A percentile compares a stretch with the other conserved stretches of the same genome.
These are phyloP conservation scores for Alethe diademata DNA, from an alignment of 2,113 vertebrate species.

Conservation along the genomic window DNA sequence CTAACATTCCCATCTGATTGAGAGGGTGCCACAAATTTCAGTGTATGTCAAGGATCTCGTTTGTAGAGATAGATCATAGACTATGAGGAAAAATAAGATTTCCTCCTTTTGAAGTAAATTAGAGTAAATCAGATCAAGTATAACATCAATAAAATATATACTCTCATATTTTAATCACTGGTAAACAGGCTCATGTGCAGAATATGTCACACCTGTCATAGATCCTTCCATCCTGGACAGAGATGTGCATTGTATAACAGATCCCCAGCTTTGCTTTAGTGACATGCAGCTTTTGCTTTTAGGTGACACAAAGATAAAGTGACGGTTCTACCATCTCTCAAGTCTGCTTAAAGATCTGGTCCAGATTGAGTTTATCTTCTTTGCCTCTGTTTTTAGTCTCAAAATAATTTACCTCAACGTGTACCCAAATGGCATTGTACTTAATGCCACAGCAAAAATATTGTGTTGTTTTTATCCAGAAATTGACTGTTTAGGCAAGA, in stretches of 20 bases:
- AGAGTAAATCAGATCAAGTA: background rate
- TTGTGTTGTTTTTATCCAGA: background rate
- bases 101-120: constrained; percentile 12
- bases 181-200: background rate
- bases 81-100: background rate
- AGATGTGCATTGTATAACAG: background rate
- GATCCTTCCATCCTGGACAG: background rate
- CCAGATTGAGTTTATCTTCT: background rate
- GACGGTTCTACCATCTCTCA: background rate
- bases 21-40: background rate
- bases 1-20: fast-evolving
- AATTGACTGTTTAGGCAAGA: background rate
- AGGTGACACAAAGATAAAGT: background rate
- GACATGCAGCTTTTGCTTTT: background rate
- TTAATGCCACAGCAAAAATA: background rate
- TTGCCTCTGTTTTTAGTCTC: background rate
- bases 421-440: background rate
- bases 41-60: background rate
- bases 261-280: background rate
- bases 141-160: background rate
- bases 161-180: background rate
- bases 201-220: background rate
- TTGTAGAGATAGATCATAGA: background rate
- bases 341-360: background rate
- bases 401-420: background rate